Evolutionary conservation across 2,888 invertebrate genomes (phyloP).

Genomic region (Orchesella flavescens): DNA sequence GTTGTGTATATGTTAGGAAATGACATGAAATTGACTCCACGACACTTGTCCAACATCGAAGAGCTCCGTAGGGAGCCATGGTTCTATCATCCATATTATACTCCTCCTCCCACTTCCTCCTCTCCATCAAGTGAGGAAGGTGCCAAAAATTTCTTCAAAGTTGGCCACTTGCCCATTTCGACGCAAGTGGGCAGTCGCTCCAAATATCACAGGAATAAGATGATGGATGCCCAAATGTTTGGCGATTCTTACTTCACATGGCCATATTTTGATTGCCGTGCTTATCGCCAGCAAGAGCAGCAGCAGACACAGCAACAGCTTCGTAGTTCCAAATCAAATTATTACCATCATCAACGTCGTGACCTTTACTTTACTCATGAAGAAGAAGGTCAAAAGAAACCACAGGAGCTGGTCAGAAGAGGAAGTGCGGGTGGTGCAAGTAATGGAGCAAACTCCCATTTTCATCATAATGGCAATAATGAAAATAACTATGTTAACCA

Average conservation of each 20-base stretch:
- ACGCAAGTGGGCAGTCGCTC: slow-evolving; percentile 33
- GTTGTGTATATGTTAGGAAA: slow-evolving; percentile 44
- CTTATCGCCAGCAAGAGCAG: slow-evolving; percentile 38
- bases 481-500: slow-evolving; percentile 20
- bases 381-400: slow-evolving; percentile 28
- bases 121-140: slow-evolving; percentile 10
- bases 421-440: slow-evolving; percentile 26
- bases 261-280: slow-evolving; percentile 67
- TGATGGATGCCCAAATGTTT: slow-evolving; percentile 62
- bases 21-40: slow-evolving; percentile 63
- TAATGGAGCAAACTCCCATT: slow-evolving; percentile 16
- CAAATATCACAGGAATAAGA: slow-evolving; percentile 55
- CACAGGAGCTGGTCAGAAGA: slow-evolving; percentile 41
- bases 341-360: slow-evolving; percentile 34
- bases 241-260: slow-evolving; percentile 66
- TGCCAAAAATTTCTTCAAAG: slow-evolving; percentile 57
- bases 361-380: slow-evolving; percentile 48
- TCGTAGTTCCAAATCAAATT: slow-evolving; percentile 20
- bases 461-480: slow-evolving; percentile 30
- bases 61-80: slow-evolving; percentile 63
- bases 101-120: slow-evolving; percentile 12
- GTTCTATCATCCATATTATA: slow-evolving; percentile 62
- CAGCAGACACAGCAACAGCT: slow-evolving; percentile 39
- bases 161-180: slow-evolving; percentile 38
- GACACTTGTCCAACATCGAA: slow-evolving; percentile 55